A percentile compares a stretch with the other conserved stretches of the same genome.
Evolutionary conservation across 1,140 invertebrate genomes (phyloP).

Genomic region (Nixonia krombeini): DNA sequence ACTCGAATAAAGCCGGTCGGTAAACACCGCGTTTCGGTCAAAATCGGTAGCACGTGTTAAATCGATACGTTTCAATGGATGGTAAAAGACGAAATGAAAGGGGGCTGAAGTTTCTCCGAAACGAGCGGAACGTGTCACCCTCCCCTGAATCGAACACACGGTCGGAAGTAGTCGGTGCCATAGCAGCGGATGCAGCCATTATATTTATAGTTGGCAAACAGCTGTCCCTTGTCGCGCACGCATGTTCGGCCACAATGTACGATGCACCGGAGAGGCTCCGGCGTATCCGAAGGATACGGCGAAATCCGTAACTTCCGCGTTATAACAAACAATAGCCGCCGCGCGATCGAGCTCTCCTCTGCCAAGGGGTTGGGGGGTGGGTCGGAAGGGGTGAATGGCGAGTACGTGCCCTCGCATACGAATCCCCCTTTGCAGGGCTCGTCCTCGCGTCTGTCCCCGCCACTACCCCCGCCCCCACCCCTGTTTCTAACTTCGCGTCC

Average conservation of each 20-base stretch:
- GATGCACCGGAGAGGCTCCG: neutral
- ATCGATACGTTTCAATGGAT: no score
- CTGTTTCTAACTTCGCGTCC: no score
- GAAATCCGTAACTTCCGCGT: constrained; percentile 4
- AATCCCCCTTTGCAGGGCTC: constrained; percentile 17
- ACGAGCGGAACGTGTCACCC: no score
- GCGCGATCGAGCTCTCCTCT: neutral
- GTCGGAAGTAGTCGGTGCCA: no score
- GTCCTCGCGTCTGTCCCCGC: neutral
- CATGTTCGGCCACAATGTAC: neutral
- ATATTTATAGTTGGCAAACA: constrained; percentile 23
- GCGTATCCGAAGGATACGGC: neutral
- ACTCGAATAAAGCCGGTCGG: no score
- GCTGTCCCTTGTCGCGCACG: neutral
- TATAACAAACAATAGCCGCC: constrained; percentile 21
- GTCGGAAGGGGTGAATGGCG: constrained; percentile 41
- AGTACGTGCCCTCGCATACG: constrained; percentile 47
- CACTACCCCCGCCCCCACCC: neutral
- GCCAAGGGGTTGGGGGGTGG: constrained; percentile 38
- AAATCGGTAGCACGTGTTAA: no score
- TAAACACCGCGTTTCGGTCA: no score
- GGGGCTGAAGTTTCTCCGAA: no score
- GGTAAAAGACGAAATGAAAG: no score
- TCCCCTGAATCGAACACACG: no score
- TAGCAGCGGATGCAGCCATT: no score